Evolutionary conservation across 2,888 invertebrate genomes (phyloP).

Genomic region (Phyto melanocephala): DNA sequence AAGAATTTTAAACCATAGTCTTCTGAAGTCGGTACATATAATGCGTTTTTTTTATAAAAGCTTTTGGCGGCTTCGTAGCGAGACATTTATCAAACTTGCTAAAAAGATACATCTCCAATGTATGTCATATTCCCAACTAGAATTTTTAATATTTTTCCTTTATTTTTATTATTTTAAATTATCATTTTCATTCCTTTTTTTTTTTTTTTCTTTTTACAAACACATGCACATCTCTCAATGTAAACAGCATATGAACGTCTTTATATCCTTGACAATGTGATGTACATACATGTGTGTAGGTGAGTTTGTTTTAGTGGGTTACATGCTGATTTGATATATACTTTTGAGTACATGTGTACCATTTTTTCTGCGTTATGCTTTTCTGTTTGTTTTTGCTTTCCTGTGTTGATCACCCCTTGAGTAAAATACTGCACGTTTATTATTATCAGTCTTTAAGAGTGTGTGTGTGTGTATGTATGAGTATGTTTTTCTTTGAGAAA

Average conservation of each 20-base stretch:
- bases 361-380: not conserved
- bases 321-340: constrained; percentile 27
- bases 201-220: not conserved
- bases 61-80: too few species aligned
- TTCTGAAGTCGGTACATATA: too few species aligned
- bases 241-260: constrained; percentile 20
- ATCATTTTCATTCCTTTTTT: not conserved
- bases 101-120: too few species aligned
- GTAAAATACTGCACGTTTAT: constrained; percentile 10
- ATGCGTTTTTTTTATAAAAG: too few species aligned
- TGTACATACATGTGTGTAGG: not conserved
- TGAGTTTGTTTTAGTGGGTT: constrained; percentile 18
- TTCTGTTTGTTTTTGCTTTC: not conserved
- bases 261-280: constrained; percentile 52
- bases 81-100: too few species aligned
- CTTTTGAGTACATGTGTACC: not conserved
- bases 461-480: too few species aligned
- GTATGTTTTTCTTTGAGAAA: not conserved
- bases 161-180: not conserved
- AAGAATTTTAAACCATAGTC: too few species aligned
- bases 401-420: constrained; percentile 15
- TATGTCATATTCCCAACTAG: too few species aligned
- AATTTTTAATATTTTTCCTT: too few species aligned
- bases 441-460: not conserved
- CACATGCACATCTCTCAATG: not conserved